Conservation (phyloP, 2,888 invertebrate genomes). For the Erebia epiphron region DNA sequence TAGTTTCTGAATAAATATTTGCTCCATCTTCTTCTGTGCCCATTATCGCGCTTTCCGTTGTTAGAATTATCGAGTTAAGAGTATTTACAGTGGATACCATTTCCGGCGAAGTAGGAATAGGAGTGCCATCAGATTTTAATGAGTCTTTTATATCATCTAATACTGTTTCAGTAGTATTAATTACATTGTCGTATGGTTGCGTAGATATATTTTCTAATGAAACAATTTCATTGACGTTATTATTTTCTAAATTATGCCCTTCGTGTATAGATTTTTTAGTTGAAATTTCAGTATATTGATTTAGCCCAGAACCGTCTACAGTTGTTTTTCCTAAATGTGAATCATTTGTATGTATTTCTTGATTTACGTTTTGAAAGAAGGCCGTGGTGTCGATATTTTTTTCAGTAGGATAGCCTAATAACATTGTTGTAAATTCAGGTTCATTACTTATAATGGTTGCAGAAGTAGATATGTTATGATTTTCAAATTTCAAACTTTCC, state of each 20-base stretch:
- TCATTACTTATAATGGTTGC: background rate
- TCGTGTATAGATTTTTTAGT: background rate
- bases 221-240: background rate
- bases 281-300: background rate
- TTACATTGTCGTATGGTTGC: background rate
- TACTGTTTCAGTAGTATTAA: background rate
- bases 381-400: background rate
- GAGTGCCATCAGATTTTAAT: background rate
- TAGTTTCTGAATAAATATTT: background rate
- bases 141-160: background rate
- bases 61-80: background rate
- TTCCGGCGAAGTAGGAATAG: background rate
- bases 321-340: background rate
- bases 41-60: background rate
- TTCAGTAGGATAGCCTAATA: background rate
- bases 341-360: background rate
- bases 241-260: background rate
- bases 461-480: background rate
- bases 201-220: background rate
- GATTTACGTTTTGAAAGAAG: background rate
- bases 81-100: too few relatives aligned
- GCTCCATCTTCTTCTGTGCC: background rate
- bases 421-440: background rate
- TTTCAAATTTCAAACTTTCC: background rate
- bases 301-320: background rate